A percentile compares a stretch with the other conserved stretches of the same genome.
Evolutionary conservation across 2,113 vertebrate genomes (phyloP).

Genomic region (Psilopsiagon aurifrons): DNA sequence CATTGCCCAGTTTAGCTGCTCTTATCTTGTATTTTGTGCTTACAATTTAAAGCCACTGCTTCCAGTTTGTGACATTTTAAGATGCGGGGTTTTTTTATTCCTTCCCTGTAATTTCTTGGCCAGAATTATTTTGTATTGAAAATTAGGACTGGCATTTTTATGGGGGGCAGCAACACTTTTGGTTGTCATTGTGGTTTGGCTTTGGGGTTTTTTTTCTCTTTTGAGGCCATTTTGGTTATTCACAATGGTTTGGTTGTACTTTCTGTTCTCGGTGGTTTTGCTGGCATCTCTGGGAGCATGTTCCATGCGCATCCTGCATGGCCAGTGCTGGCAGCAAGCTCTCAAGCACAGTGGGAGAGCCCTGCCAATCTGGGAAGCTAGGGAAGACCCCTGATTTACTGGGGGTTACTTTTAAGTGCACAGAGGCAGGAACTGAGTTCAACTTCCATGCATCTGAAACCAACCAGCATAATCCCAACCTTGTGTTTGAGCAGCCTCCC

Average conservation of each 20-base stretch:
- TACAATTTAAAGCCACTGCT: not conserved
- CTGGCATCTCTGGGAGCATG: not conserved
- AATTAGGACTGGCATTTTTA: not conserved
- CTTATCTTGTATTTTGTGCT: not conserved
- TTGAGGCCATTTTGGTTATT: not conserved
- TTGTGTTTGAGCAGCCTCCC: not conserved
- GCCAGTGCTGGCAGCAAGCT: not conserved
- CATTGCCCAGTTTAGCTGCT: not conserved
- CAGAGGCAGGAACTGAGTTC: not conserved
- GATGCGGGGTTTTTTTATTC: not conserved
- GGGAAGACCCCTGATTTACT: not conserved
- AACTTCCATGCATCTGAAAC: not conserved
- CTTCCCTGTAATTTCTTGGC: not conserved
- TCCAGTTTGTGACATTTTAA: not conserved
- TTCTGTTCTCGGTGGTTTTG: not conserved
- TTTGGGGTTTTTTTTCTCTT: not conserved
- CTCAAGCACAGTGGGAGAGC: rapidly evolving
- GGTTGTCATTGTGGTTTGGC: not conserved
- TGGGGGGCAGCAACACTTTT: not conserved
- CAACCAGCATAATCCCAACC: not conserved
- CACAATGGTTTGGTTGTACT: not conserved
- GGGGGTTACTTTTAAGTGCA: not conserved
- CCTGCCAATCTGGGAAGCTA: not conserved
- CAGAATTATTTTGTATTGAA: not conserved
- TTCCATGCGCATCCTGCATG: rapidly evolving